phyloP scores from a whole-genome alignment of 2,113 vertebrate genomes.

The Probosciger aterrimus region DNA sequence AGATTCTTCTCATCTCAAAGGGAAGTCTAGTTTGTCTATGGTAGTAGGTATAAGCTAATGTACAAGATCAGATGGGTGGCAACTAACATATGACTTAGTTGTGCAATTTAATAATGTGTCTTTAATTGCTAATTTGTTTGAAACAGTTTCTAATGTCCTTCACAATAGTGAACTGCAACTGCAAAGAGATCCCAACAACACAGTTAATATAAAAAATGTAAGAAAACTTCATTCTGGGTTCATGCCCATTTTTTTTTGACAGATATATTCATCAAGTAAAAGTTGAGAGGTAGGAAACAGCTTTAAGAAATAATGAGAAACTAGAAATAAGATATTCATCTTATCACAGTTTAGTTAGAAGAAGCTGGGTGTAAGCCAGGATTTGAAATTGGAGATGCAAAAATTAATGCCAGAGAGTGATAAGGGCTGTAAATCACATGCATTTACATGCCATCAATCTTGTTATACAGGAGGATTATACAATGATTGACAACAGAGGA shows the following conservation, averaged over 20 bases:
- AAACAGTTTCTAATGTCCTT: background rate
- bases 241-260: conserved; percentile 43
- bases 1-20: background rate
- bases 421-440: conserved; percentile 50
- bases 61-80: background rate
- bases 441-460: conserved; percentile 26
- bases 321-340: conserved; percentile 58
- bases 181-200: background rate
- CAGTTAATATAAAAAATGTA: background rate
- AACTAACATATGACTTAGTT: background rate
- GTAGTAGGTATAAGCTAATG: background rate
- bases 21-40: background rate
- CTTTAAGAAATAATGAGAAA: conserved; percentile 65
- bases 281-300: conserved; percentile 54
- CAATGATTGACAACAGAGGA: conserved; percentile 28
- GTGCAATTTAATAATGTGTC: background rate
- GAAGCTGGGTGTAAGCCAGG: conserved; percentile 33
- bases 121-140: background rate
- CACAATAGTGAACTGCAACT: background rate
- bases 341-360: conserved; percentile 63
- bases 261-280: conserved; percentile 64
- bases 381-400: conserved; percentile 57
- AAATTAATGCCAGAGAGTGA: conserved; percentile 61
- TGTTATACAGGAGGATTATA: background rate
- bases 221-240: conserved; percentile 29